These are phyloP conservation scores for Trachelus tabidus DNA, from an alignment of 2,888 invertebrate species.

Conservation along the genomic window DNA sequence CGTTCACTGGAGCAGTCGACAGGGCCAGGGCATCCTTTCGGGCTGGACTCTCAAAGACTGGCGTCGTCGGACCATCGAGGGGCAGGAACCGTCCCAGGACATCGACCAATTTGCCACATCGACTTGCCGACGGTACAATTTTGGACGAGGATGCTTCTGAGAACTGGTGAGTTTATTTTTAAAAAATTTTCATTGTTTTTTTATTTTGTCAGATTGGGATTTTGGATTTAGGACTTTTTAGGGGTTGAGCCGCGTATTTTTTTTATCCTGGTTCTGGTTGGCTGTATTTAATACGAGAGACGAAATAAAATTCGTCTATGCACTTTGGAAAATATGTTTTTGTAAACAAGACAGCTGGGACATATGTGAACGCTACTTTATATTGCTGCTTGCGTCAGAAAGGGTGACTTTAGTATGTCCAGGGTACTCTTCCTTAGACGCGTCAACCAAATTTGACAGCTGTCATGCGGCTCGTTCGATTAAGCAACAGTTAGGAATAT, in stretches of 20 bases:
- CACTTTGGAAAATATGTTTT: not conserved
- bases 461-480: not conserved
- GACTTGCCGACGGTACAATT: slow-evolving; percentile 73
- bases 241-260: not conserved
- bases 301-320: not conserved
- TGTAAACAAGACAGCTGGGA: not conserved
- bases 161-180: slow-evolving; percentile 52
- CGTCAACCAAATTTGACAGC: not conserved
- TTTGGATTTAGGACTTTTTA: not conserved
- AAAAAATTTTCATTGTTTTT: too few relatives aligned
- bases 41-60: slow-evolving; percentile 59
- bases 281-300: not conserved
- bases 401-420: too few relatives aligned
- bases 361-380: not conserved
- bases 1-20: slow-evolving; percentile 66
- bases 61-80: slow-evolving; percentile 61
- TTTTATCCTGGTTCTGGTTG: not conserved
- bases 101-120: slow-evolving; percentile 71
- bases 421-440: too few relatives aligned
- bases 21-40: slow-evolving; percentile 75
- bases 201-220: not conserved
- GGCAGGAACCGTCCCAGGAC: slow-evolving; percentile 65
- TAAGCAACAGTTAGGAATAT: not conserved
- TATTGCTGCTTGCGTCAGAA: not conserved
- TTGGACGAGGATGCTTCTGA: slow-evolving; percentile 71